Percentiles rank a stretch among this genome's conserved stretches.
phyloP scores from a whole-genome alignment of 1,140 invertebrate genomes.

The Latrodectus geometricus region DNA sequence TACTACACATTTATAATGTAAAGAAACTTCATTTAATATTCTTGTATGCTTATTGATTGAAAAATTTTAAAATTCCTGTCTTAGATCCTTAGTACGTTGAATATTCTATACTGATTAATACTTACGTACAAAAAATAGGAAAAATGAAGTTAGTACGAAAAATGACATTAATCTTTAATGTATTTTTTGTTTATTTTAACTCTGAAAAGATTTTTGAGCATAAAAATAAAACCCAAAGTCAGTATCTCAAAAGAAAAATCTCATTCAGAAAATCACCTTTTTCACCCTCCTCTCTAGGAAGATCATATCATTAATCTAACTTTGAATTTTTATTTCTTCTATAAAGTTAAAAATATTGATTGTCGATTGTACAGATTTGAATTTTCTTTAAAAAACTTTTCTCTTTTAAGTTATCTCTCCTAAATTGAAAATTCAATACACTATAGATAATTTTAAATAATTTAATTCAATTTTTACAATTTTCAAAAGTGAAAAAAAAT shows the following conservation, averaged over 20 bases:
- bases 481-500: too few relatives aligned
- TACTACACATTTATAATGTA: too few relatives aligned
- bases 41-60: too few relatives aligned
- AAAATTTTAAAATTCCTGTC: too few relatives aligned
- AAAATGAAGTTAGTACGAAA: background rate
- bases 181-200: background rate
- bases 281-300: background rate
- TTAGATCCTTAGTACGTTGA: too few relatives aligned
- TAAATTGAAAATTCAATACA: too few relatives aligned
- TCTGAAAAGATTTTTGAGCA: background rate
- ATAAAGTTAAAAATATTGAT: slow-evolving; percentile 16
- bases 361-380: slow-evolving; percentile 8
- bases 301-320: slow-evolving; percentile 13
- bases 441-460: too few relatives aligned
- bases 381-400: background rate
- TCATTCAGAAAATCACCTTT: slow-evolving; percentile 14
- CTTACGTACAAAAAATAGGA: background rate
- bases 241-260: slow-evolving; percentile 6
- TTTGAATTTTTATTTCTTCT: slow-evolving; percentile 10
- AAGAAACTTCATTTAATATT: too few relatives aligned
- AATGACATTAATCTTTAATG: background rate
- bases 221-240: background rate
- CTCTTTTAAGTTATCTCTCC: too few relatives aligned
- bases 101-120: too few relatives aligned
- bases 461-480: too few relatives aligned